These are phyloP conservation scores for Rhizoglyphus robini DNA, from an alignment of 1,140 invertebrate genomes.

Conservation along the genomic window DNA sequence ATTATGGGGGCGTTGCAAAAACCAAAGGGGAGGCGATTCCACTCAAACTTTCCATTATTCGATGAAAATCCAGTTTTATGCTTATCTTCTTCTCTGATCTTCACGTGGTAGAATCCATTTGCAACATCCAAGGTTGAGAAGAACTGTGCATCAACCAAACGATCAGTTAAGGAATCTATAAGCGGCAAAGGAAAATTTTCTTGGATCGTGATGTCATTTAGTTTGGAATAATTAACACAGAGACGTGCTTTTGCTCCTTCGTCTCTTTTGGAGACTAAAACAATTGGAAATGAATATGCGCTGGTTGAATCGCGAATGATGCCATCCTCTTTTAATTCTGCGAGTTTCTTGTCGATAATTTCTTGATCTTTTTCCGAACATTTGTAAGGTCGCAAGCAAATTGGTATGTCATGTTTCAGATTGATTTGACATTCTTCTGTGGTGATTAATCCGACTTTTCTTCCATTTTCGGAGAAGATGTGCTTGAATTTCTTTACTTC, in stretches of 20 bases:
- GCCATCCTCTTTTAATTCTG: conserved; percentile 5
- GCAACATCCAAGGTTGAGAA: conserved; percentile 28
- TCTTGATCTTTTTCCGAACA: too few relatives aligned
- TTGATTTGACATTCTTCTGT: too few relatives aligned
- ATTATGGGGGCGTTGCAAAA: conserved; percentile 33
- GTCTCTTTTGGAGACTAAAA: too few relatives aligned
- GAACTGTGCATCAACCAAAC: conserved; percentile 23
- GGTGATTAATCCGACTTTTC: too few relatives aligned
- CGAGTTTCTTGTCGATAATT: conserved; percentile 19
- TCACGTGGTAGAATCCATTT: conserved; percentile 33
- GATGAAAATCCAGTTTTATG: conserved; percentile 26
- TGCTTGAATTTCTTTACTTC: too few relatives aligned
- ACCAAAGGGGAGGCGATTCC: conserved; percentile 34
- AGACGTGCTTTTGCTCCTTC: conserved; percentile 30
- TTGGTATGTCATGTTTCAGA: too few relatives aligned
- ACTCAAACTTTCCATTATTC: conserved; percentile 23
- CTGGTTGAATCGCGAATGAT: conserved; percentile 9
- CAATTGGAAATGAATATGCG: conserved; percentile 19
- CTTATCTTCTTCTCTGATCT: conserved; percentile 26
- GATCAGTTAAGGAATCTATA: background rate
- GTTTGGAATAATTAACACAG: conserved; percentile 37
- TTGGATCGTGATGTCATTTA: conserved; percentile 35
- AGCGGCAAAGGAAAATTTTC: conserved; percentile 33
- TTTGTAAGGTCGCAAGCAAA: too few relatives aligned
- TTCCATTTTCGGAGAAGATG: too few relatives aligned